These are phyloP conservation scores for Pterocles orientalis DNA, from an alignment of 2,113 vertebrate genomes.

Conservation along the genomic window DNA sequence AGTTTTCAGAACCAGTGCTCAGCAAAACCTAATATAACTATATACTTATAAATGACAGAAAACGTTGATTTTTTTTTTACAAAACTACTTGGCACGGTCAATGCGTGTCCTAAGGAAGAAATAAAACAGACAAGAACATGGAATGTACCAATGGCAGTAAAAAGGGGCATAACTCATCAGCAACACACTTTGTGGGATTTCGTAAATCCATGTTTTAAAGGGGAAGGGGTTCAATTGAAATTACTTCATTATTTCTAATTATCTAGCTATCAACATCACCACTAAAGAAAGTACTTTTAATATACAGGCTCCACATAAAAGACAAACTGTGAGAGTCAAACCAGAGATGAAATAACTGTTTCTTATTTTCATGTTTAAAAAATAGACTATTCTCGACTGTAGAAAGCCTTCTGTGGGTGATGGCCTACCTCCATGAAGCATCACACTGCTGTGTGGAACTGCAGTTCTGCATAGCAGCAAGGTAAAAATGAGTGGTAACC, in stretches of 20 bases:
- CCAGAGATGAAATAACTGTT: neutral
- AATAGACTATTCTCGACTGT: neutral
- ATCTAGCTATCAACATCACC: neutral
- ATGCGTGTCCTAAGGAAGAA: neutral
- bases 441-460: neutral
- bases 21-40: neutral
- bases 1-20: neutral
- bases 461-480: neutral
- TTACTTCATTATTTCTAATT: neutral
- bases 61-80: neutral
- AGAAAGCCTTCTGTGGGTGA: neutral
- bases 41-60: neutral
- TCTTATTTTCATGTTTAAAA: neutral
- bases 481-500: neutral
- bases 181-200: neutral
- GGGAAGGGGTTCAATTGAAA: neutral
- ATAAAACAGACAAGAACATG: neutral
- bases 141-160: neutral
- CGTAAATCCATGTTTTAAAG: neutral
- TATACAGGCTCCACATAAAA: neutral
- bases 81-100: neutral
- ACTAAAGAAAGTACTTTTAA: neutral
- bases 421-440: neutral
- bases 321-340: neutral
- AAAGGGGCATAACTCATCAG: neutral